Evolutionary conservation across 1,140 invertebrate genomes (phyloP), one percentile per base, ranked within the genome.

Genomic region (Wasmannia auropunctata): DNA sequence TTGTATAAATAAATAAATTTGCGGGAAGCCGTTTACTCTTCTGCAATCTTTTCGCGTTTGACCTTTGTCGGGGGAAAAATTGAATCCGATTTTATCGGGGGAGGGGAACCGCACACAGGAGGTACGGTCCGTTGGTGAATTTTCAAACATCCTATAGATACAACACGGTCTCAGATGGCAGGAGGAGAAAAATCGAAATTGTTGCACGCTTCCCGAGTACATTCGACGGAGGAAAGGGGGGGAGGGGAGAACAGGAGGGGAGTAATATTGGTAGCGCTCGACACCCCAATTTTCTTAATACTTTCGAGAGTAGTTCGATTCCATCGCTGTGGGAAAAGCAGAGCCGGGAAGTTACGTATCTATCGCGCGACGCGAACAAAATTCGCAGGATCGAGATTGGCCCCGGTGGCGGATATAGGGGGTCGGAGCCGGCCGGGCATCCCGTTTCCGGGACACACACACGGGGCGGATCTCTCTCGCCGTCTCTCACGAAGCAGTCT

Each of bases 361-460:
- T 43, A 77, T 88, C 69, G 19, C 14, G 22, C 62, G 25, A n/a
- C n/a, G 75, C 54, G 37, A 58, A 69, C 74, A 43, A 81, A 89
- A 86, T 77, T 87, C 77, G 51, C 8, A 31, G 25, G 40, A 80
- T 87, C 67, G 85, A 89, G 81, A 90, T 74, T 86, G 63, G 46
- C 22, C 16, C 25, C 34, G 28, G 19, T 51, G 67, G 56, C 75
- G 46, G 85, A 85, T 87, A 80, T 87, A 87, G 79, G 79, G 22
- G 22, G 46, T 22, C 28, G 56, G 25, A 43, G 14, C 60, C 62
- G 49, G 28, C 28, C 43, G 40, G 79, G 63, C 62, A 74, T 84
- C 65, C 49, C 28, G 40, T 81, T 86, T 81, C 76, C 51, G 72
- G 51, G 54, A 86, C 69, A 63, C 60, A 76, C 72, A 54, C 37